These are phyloP conservation scores for Sinosuthora webbiana DNA, from an alignment of 2,113 vertebrate species.

Conservation along the genomic window DNA sequence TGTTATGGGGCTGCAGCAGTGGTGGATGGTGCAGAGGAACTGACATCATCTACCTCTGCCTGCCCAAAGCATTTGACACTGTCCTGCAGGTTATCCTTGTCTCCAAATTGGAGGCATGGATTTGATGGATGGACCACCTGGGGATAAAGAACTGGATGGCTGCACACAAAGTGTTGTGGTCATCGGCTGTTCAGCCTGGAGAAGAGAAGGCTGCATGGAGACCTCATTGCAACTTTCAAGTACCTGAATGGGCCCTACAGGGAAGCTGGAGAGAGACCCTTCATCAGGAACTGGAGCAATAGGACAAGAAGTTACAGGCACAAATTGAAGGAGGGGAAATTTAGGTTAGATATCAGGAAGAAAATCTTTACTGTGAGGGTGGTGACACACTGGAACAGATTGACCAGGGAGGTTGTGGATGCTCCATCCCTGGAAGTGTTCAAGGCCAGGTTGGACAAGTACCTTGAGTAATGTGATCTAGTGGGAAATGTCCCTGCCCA, in stretches of 20 bases:
- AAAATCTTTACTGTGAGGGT: not conserved
- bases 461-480: not conserved
- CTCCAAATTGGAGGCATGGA: not conserved
- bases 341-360: not conserved
- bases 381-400: not conserved
- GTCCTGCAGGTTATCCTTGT: not conserved
- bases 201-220: not conserved
- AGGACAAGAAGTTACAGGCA: not conserved
- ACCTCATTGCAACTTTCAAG: not conserved
- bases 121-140: not conserved
- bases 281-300: not conserved
- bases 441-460: not conserved
- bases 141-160: not conserved
- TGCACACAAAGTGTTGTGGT: not conserved
- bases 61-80: not conserved
- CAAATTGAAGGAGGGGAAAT: not conserved
- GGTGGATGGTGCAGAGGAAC: not conserved
- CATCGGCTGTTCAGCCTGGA: not conserved
- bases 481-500: not conserved
- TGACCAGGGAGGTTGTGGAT: not conserved
- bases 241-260: accelerated
- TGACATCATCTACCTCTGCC: accelerated
- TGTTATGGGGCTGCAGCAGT: not conserved
- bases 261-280: not conserved
- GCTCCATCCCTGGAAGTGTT: not conserved